Conservation (phyloP, 2,797 vertebrate genomes). For the Hyperoplus immaculatus region DNA sequence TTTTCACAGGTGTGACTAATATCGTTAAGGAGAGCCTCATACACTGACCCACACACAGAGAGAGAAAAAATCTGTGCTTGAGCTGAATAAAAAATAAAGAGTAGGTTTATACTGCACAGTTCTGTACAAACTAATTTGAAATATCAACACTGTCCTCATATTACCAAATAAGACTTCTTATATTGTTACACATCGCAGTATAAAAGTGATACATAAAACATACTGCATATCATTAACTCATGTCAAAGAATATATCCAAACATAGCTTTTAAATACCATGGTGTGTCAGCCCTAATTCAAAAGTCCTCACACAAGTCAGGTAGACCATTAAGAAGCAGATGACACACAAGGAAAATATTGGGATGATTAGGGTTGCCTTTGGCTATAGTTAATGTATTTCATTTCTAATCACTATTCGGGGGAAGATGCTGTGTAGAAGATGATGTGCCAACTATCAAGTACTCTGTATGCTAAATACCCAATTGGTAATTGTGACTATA, state of each 20-base stretch:
- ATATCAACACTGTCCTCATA: not conserved
- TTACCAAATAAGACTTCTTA: not conserved
- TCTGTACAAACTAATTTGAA: not conserved
- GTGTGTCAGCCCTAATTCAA: slow-evolving; percentile 6
- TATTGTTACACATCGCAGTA: not conserved
- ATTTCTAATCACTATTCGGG: slow-evolving; percentile 28
- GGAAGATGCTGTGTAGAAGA: slow-evolving; percentile 24
- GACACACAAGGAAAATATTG: not conserved
- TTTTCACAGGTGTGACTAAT: too few relatives aligned
- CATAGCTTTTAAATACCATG: not conserved
- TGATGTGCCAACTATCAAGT: slow-evolving; percentile 24
- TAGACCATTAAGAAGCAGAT: slow-evolving; percentile 4
- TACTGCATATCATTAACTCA: not conserved
- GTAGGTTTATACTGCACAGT: too few relatives aligned
- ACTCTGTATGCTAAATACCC: slow-evolving; percentile 8
- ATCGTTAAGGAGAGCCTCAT: too few relatives aligned
- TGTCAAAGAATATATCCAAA: not conserved
- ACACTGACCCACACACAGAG: too few relatives aligned
- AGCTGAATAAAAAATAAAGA: too few relatives aligned
- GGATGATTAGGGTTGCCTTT: slow-evolving; percentile 27
- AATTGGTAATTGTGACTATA: not conserved
- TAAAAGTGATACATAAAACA: not conserved
- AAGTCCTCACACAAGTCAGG: slow-evolving; percentile 13
- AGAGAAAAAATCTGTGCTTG: too few relatives aligned
- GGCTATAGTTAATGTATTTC: slow-evolving; percentile 27